A percentile compares a stretch with the other conserved stretches of the same genome.
These are phyloP conservation scores for Leptinotarsa texana DNA, from an alignment of 1,140 invertebrate genomes.

Conservation along the genomic window DNA sequence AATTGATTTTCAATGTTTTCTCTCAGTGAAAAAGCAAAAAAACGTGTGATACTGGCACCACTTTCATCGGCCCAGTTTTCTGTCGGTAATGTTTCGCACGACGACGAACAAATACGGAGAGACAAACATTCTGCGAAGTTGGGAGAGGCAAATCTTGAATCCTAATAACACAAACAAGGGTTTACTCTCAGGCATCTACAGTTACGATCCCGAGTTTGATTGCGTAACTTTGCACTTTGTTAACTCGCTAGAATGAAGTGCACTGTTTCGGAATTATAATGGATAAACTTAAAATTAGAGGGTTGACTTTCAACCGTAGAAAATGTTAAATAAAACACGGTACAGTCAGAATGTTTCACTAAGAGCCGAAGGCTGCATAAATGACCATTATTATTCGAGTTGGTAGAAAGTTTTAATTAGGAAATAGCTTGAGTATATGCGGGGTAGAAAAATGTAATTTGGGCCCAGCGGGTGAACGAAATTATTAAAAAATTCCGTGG, in stretches of 20 bases:
- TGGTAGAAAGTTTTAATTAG: conserved; percentile 19
- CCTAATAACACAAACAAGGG: not conserved
- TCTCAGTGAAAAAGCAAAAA: too few relatives aligned
- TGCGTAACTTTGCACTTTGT: conserved; percentile 51
- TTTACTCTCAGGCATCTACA: not conserved
- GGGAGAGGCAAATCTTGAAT: not conserved
- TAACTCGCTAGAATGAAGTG: conserved; percentile 46
- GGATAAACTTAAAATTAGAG: conserved; percentile 46
- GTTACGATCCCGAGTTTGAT: conserved; percentile 37
- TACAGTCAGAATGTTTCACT: conserved; percentile 4
- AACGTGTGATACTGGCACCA: too few relatives aligned
- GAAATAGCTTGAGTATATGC: conserved; percentile 15
- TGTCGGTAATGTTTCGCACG: too few relatives aligned
- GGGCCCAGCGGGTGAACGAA: not conserved
- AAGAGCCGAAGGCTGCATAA: conserved; percentile 23
- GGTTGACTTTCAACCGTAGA: conserved; percentile 31
- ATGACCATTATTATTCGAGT: conserved; percentile 25
- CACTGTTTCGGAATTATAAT: conserved; percentile 50
- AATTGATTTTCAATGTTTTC: too few relatives aligned
- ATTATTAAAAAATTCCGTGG: not conserved
- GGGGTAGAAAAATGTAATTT: conserved; percentile 4
- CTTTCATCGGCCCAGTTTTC: too few relatives aligned
- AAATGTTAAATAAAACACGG: conserved; percentile 22
- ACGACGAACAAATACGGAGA: not conserved
- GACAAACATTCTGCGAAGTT: not conserved